These are phyloP conservation scores for Sialis lutaria DNA, from an alignment of 2,888 invertebrate genomes.

Conservation along the genomic window DNA sequence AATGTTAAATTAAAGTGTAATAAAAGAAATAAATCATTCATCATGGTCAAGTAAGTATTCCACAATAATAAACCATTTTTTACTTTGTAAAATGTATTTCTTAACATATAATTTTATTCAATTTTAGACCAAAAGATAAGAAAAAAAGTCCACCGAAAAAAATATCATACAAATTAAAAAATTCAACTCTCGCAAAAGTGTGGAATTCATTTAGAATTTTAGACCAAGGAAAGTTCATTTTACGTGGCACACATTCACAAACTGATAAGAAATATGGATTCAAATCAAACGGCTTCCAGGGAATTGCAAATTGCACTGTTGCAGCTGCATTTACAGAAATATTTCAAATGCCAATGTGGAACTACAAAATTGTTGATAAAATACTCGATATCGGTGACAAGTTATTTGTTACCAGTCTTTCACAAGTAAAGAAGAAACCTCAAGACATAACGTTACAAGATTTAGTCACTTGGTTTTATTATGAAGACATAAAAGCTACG, in stretches of 20 bases:
- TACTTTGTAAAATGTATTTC: no score
- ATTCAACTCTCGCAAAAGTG: constrained; percentile 21
- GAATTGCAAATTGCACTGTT: constrained; percentile 35
- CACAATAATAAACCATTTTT: no score
- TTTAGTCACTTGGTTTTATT: constrained; percentile 19
- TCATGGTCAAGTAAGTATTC: no score
- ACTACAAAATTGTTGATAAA: constrained; percentile 34
- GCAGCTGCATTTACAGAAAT: constrained; percentile 39
- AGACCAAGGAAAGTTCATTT: constrained; percentile 19
- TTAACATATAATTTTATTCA: no score
- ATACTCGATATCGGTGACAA: constrained; percentile 45
- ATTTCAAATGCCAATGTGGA: constrained; percentile 38
- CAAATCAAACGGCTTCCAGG: constrained; percentile 26
- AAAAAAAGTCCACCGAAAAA: background rate
- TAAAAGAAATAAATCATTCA: no score
- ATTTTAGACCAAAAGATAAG: no score
- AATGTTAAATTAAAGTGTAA: no score
- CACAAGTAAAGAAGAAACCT: constrained; percentile 8
- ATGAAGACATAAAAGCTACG: constrained; percentile 12
- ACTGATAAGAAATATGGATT: constrained; percentile 17
- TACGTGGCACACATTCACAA: constrained; percentile 19
- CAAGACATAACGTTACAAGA: constrained; percentile 14
- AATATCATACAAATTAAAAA: constrained; percentile 7
- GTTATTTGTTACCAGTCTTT: constrained; percentile 26
- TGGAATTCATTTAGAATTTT: constrained; percentile 7